These are phyloP conservation scores for Mythimna pallens DNA, from an alignment of 2,888 invertebrate species.

Conservation along the genomic window DNA sequence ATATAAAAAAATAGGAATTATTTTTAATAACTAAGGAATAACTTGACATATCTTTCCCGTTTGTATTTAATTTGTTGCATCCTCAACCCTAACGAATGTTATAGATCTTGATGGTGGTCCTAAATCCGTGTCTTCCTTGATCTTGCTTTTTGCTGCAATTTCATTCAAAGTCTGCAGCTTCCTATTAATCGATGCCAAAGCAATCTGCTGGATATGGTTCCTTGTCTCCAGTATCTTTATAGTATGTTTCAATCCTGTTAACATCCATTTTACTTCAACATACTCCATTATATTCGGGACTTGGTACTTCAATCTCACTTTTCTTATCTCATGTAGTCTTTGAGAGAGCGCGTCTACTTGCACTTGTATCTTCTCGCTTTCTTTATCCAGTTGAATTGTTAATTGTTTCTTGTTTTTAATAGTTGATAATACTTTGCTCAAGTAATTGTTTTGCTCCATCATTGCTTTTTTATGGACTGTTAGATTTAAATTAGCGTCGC, in stretches of 20 bases:
- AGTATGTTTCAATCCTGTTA: conserved; percentile 83
- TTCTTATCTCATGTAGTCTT: conserved; percentile 80
- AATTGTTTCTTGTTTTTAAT: conserved; percentile 82
- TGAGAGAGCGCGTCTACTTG: conserved; percentile 82
- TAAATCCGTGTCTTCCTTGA: neutral
- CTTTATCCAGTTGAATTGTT: conserved; percentile 82
- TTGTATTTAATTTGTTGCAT: neutral
- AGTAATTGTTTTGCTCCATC: conserved; percentile 86
- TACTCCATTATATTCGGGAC: conserved; percentile 91
- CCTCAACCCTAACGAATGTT: neutral
- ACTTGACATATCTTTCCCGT: neutral
- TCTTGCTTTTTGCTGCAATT: neutral
- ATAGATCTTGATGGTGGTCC: neutral
- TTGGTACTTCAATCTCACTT: conserved; percentile 82
- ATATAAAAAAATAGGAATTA: no score
- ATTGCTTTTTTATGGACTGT: conserved; percentile 90
- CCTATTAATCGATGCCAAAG: conserved; percentile 78
- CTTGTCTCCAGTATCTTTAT: conserved; percentile 82
- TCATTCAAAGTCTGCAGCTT: conserved; percentile 70
- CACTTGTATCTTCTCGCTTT: conserved; percentile 76
- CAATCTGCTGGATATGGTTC: conserved; percentile 81
- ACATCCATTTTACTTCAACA: conserved; percentile 87
- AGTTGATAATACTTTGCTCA: conserved; percentile 81
- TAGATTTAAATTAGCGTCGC: conserved; percentile 90
- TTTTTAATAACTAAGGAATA: neutral